These are phyloP conservation scores for Drosophila dunni DNA, from an alignment of 1,140 invertebrate species.

Conservation along the genomic window DNA sequence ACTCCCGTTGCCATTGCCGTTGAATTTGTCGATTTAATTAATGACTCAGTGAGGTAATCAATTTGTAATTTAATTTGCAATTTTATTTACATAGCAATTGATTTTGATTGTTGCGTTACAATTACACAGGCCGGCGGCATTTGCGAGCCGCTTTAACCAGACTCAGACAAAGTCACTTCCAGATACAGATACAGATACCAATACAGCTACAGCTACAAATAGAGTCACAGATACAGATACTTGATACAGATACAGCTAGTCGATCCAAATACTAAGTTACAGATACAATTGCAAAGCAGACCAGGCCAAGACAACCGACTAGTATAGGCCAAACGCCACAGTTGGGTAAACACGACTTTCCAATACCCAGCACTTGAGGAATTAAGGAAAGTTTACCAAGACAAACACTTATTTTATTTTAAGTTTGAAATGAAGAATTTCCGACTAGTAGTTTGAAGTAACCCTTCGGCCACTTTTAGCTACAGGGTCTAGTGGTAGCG, in stretches of 20 bases:
- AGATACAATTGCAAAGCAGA: conserved; percentile 1
- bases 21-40: conserved; percentile 62
- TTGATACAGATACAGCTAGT: conserved; percentile 1
- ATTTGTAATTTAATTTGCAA: conserved; percentile 83
- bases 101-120: conserved; percentile 82
- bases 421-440: too few species aligned
- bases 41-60: conserved; percentile 82
- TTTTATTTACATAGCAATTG: conserved; percentile 81
- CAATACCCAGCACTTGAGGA: too few species aligned
- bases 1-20: neutral
- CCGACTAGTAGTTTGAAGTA: too few species aligned
- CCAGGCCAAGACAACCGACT: conserved; percentile 5
- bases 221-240: conserved; percentile 20
- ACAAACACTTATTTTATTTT: too few species aligned
- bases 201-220: conserved; percentile 27
- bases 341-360: neutral
- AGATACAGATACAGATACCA: conserved; percentile 2
- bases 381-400: too few species aligned
- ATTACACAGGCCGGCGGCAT: conserved; percentile 66
- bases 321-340: too few species aligned
- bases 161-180: conserved; percentile 12
- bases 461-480: too few species aligned
- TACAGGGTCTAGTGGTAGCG: too few species aligned
- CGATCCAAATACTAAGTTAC: neutral
- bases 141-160: conserved; percentile 48